These are phyloP conservation scores for Cenopis cana DNA, from an alignment of 2,888 invertebrate genomes.

Conservation along the genomic window DNA sequence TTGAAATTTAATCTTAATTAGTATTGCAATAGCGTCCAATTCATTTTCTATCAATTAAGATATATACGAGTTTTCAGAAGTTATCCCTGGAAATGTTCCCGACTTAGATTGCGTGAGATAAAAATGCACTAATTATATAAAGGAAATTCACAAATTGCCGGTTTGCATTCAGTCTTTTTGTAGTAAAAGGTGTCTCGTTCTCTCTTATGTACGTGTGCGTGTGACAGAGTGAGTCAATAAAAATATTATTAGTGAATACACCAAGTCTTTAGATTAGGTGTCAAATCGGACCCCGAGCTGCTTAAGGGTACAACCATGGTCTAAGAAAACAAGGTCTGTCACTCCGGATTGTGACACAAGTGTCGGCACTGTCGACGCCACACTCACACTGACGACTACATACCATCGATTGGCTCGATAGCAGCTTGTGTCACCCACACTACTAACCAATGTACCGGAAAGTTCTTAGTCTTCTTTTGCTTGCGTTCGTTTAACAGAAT, in stretches of 20 bases:
- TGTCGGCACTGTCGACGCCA: no score
- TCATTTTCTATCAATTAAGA: not conserved
- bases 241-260: not conserved
- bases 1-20: not conserved
- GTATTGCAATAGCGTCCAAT: not conserved
- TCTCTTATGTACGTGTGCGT: slow-evolving; percentile 3
- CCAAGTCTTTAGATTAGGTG: no score
- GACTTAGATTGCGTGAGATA: slow-evolving; percentile 57
- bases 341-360: no score
- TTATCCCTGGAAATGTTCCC: not conserved
- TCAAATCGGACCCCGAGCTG: no score
- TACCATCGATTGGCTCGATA: no score
- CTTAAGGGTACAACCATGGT: no score
- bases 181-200: slow-evolving; percentile 10
- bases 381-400: no score
- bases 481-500: no score
- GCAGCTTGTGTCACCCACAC: no score
- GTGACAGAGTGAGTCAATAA: slow-evolving; percentile 1
- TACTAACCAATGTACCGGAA: no score
- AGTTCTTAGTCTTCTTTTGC: no score
- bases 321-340: no score
- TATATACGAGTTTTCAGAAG: slow-evolving; percentile 9
- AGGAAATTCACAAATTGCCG: slow-evolving; percentile 55
- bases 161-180: slow-evolving; percentile 47
- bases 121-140: slow-evolving; percentile 54